Evolutionary conservation across 2,888 invertebrate genomes (phyloP), one percentile per base, ranked within the genome.

Genomic region (Hirtodrosophila cameraria): DNA sequence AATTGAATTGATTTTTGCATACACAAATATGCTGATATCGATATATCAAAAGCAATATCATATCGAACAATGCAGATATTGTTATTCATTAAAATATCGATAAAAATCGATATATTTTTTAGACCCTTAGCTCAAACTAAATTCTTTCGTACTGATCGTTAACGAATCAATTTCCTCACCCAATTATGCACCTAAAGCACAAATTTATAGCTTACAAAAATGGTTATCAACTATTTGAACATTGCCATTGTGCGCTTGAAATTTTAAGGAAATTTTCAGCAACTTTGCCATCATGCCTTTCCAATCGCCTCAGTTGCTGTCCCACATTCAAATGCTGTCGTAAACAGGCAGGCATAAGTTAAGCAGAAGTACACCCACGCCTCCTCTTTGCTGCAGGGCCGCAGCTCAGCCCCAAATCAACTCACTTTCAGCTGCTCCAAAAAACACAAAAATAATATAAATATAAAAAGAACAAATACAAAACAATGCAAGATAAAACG

Each of bases 311-410:
- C 41, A 2, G 27, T 28, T 28, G 35, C 25, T 77, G 73, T 23
- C 54, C 61, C 49, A 79, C 65, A 79, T 79, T 82, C 43, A 78
- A 70, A 75, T 73, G 72, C 41, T 63, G 66, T 76, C 59, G 63
- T 69, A 61, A 66, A 57, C 60, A 42, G 36, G 2, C 23, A 62
- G 35, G 50, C 59, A 57, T 54, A 54, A 59, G 58, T 48, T 54
- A 72, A 45, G 38, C 36, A 30, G 38, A 52, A 18, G 46, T 31
- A 31, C 6, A n/a, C n/a, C n/a, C 30, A 16, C 31, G 2, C 2
- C 30, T 28, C 31, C 27, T n/a, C n/a, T n/a, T n/a, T 11, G 28
- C 28, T 35, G 5, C 12, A 20, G 28, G 30, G 25, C 20, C 28
- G 25, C 23, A 27, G 11, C 52, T 38, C 41, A 31, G 31, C 25